Evolutionary conservation across 2,888 invertebrate species (phyloP), one percentile per base, ranked within the genome.

Genomic region (Trimorus sp.): DNA sequence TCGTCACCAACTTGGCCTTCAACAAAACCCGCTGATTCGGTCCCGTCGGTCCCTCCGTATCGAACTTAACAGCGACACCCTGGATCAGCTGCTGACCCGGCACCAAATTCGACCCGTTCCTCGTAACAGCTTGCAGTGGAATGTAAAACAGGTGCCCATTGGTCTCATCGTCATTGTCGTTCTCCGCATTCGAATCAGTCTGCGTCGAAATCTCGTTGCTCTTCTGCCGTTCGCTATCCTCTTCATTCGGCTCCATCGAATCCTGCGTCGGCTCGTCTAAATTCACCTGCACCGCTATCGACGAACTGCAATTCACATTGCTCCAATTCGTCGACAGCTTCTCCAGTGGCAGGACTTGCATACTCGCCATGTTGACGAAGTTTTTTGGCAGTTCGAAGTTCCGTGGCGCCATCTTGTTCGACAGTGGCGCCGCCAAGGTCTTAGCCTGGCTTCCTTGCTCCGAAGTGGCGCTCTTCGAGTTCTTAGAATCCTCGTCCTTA

Each of bases 41-140:
- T 4, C 94, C 94, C 51, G 93, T 93, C 0, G 93, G 93, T 1
- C 94, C 94, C 85, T 94, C 94, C 0, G 94, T 93, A 0, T 94
- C 94, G 48, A 95, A 88, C 87, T 95, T 95, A 0, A 95, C 94
- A 1, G 94, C 94, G 0, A 95, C 95, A 0, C 94, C 94, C 85
- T 94, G 94, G 77, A 94, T 94, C 14, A 93, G 82, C 82, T 93
- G 93, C 51, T 92, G 91, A 4, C 91, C 91, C 77, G 89, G 90
- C 14, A 88, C 88, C 49, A 91, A 84, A 82, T 90, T 89, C 3
- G 91, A 89, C 0, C 89, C 90, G 59, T 92, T 91, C 9, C 93
- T 93, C 74, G 91, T 91, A 0, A 91, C 90, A 11, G 92, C 91
- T 84, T 94, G 94, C 5, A 95, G 87, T 0, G 95, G 95, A 88